Conservation (phyloP, 2,797 vertebrate species). For the Crenuchus spilurus region DNA sequence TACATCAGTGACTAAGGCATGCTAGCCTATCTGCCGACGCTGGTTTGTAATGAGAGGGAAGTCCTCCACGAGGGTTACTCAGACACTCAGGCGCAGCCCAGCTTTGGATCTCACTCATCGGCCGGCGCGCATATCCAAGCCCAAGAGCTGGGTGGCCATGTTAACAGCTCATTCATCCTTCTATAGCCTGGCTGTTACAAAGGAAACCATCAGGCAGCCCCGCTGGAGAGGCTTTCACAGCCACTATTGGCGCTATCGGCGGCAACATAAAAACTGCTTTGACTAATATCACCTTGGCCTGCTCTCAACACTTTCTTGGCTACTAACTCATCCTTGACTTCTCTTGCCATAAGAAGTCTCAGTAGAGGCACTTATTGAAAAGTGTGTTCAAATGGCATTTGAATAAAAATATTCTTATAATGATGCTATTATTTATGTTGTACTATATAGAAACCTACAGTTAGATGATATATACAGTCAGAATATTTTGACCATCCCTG, state of each 20-base stretch:
- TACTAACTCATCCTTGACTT: neutral
- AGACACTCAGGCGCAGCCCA: neutral
- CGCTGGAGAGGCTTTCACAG: neutral
- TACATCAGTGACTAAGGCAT: too few species aligned
- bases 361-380: neutral
- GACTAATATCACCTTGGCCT: constrained; percentile 15
- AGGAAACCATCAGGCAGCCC: constrained; percentile 21
- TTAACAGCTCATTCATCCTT: constrained; percentile 38
- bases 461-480: too few species aligned
- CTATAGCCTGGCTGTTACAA: constrained; percentile 16
- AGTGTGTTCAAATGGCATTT: neutral
- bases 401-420: too few species aligned
- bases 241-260: neutral
- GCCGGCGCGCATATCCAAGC: constrained; percentile 6
- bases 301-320: constrained; percentile 4
- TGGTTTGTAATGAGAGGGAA: neutral
- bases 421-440: too few species aligned
- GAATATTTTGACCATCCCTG: too few species aligned
- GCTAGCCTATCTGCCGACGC: too few species aligned
- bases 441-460: too few species aligned
- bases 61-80: neutral
- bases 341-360: neutral
- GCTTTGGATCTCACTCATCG: constrained; percentile 23
- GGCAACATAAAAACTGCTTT: constrained; percentile 1
- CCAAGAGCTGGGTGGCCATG: constrained; percentile 36